Percentiles rank a stretch among this genome's conserved stretches.
These are phyloP conservation scores for Atopsyche davidsoni DNA, from an alignment of 1,140 invertebrate species.

Conservation along the genomic window DNA sequence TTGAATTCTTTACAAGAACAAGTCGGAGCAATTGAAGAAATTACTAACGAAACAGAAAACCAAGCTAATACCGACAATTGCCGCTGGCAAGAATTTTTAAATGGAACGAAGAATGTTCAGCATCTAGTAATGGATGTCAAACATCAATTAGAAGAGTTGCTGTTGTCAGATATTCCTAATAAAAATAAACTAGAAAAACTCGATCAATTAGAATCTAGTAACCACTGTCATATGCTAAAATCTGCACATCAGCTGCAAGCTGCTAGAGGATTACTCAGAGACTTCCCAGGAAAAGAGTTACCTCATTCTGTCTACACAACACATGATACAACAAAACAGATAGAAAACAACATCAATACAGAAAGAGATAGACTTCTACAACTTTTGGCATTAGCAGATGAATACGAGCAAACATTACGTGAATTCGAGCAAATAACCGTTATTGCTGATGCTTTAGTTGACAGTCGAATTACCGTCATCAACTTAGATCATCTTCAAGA, in stretches of 20 bases:
- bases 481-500: conserved; percentile 72
- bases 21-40: conserved; percentile 52
- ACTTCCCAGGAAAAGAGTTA: conserved; percentile 58
- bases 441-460: conserved; percentile 69
- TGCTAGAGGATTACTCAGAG: conserved; percentile 52
- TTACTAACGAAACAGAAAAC: conserved; percentile 55
- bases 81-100: conserved; percentile 64
- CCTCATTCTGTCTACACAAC: conserved; percentile 58
- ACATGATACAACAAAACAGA: conserved; percentile 59
- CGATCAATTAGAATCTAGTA: conserved; percentile 58
- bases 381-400: conserved; percentile 65
- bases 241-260: conserved; percentile 46
- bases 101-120: conserved; percentile 50
- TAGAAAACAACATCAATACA: conserved; percentile 59
- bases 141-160: conserved; percentile 49
- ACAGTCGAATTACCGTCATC: conserved; percentile 65
- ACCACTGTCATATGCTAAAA: conserved; percentile 48
- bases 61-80: conserved; percentile 55
- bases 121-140: conserved; percentile 50
- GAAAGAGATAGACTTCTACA: conserved; percentile 71
- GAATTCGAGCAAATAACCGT: conserved; percentile 80
- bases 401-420: conserved; percentile 79
- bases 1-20: conserved; percentile 33
- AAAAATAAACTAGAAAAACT: conserved; percentile 57
- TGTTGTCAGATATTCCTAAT: conserved; percentile 54